Conservation (phyloP, 1,140 invertebrate species). For the Rhysida immarginata region DNA sequence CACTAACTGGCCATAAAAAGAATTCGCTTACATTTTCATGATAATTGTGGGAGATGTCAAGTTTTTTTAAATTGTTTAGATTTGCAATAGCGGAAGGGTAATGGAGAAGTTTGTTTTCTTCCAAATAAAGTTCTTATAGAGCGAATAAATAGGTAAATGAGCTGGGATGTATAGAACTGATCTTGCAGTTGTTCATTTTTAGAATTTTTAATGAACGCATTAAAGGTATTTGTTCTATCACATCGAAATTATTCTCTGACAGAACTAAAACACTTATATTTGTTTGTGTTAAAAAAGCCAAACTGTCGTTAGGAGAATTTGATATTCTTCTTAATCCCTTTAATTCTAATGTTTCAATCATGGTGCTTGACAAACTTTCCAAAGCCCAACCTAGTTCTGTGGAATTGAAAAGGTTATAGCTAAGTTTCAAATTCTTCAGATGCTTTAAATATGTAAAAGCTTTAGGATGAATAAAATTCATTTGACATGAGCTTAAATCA, state of each 20-base stretch:
- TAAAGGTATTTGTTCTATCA: background rate
- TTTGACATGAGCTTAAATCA: background rate
- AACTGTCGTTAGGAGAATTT: background rate
- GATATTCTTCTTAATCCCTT: background rate
- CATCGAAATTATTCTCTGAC: background rate
- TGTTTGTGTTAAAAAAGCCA: background rate
- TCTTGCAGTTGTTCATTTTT: conserved; percentile 8
- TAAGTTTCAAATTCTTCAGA: background rate
- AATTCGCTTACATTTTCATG: background rate
- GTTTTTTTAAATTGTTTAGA: background rate
- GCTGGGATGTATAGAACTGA: background rate
- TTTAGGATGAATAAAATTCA: background rate
- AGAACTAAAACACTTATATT: background rate
- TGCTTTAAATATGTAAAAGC: background rate
- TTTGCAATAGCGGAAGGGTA: background rate
- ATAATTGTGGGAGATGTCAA: background rate
- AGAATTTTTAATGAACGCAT: conserved; percentile 6
- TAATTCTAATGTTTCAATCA: background rate
- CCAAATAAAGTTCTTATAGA: conserved; percentile 2
- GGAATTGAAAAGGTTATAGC: background rate
- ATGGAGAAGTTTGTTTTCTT: background rate
- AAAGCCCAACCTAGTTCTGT: background rate
- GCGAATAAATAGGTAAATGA: conserved; percentile 5
- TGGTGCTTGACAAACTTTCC: background rate
- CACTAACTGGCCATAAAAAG: background rate